Percentiles rank a stretch among this genome's conserved stretches.
These are phyloP conservation scores for Nomada ruficornis DNA, from an alignment of 2,888 invertebrate species.

Conservation along the genomic window DNA sequence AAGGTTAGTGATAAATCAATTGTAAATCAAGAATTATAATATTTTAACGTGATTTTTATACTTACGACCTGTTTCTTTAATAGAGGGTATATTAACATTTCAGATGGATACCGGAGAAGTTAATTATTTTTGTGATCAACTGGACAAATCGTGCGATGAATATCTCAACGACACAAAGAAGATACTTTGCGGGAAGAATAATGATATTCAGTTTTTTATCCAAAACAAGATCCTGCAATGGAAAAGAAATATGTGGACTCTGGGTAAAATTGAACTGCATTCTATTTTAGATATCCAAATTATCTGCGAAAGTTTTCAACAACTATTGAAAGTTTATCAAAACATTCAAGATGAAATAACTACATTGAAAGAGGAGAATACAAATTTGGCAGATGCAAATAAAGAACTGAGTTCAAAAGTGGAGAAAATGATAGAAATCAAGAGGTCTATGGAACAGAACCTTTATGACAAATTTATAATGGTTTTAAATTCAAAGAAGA, in stretches of 20 bases:
- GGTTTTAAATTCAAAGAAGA: slow-evolving; percentile 76
- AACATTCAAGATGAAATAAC: slow-evolving; percentile 29
- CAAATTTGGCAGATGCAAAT: slow-evolving; percentile 42
- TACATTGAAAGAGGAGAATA: slow-evolving; percentile 57
- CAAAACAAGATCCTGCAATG: slow-evolving; percentile 65
- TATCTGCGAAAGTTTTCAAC: slow-evolving; percentile 56
- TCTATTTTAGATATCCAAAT: slow-evolving; percentile 53
- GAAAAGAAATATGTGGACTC: slow-evolving; percentile 71
- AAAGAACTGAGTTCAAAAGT: slow-evolving; percentile 54
- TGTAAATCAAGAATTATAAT: not conserved
- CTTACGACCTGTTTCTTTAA: not conserved
- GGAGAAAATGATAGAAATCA: slow-evolving; percentile 63
- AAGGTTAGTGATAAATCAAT: slow-evolving; percentile 57
- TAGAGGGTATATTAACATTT: slow-evolving; percentile 31
- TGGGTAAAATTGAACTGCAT: slow-evolving; percentile 68
- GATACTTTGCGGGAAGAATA: slow-evolving; percentile 69
- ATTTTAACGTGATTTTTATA: not conserved
- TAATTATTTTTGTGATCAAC: slow-evolving; percentile 47
- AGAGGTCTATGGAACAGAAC: slow-evolving; percentile 69
- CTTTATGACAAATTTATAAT: slow-evolving; percentile 72
- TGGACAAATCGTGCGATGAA: slow-evolving; percentile 60
- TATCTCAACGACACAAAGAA: slow-evolving; percentile 65
- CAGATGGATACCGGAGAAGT: slow-evolving; percentile 66
- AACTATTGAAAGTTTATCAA: slow-evolving; percentile 57
- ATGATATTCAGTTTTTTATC: slow-evolving; percentile 69